Evolutionary conservation across 2,888 invertebrate species (phyloP), one percentile per base, ranked within the genome.

Genomic region (Oxyscelio sp.): DNA sequence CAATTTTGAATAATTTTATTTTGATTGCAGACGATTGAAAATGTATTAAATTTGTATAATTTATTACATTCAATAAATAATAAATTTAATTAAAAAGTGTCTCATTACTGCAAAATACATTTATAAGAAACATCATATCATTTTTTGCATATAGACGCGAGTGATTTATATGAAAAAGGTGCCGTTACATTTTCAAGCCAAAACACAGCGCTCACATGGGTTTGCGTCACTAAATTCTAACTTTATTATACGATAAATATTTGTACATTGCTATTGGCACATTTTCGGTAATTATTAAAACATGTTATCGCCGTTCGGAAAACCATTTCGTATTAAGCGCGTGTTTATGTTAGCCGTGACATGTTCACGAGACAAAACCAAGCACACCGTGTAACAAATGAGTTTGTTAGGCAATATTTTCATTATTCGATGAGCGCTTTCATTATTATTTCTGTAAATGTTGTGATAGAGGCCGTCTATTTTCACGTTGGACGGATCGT

Each of bases 401-500:
- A 79, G 70, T 79, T 70, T 58, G 73, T 81, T 65, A 17, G 34
- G 56, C 63, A 79, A 83, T 79, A 79, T 84, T 84, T 79, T 68
- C 31, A 43, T 61, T 63, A 54, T 56, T 59, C 70, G 63, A 83
- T 40, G 52, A 61, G 11, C 63, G 65, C 58, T 56, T 73, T 34
- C 50, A 48, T 71, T 83, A 83, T 83, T 83, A 77, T 83, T 65
- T 71, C 58, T 83, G 82, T 50, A 71, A 77, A 77, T 71, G 71
- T 77, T 77, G 59, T 71, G 77, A 71, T 66, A 77, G 61, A 34
- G 75, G 56, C 40, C 61, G 73, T 43, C 75, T 80, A 80, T 84
- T 80, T 74, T 75, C 52, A 56, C 19, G 9, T 34, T 34, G 19
- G 15, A 8, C 34, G 56, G n/a, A 34, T 17, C 34, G 31, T 34